Evolutionary conservation across 2,113 vertebrate genomes (phyloP).

Genomic region (Lycocorax pyrrhopterus): DNA sequence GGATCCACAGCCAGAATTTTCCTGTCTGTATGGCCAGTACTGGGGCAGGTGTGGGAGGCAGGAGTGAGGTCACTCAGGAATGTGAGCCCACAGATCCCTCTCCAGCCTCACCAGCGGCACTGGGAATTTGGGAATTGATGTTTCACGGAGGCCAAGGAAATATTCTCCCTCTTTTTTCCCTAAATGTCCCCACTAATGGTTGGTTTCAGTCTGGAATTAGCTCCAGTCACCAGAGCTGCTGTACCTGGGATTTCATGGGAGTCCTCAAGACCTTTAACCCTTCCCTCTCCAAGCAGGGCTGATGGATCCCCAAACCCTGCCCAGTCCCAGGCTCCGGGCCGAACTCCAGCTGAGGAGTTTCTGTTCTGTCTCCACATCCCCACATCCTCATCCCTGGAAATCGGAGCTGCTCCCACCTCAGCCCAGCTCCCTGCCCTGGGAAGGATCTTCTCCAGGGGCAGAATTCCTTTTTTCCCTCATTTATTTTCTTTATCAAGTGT

Average conservation of each 20-base stretch:
- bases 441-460: neutral
- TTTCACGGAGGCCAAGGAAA: neutral
- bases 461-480: neutral
- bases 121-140: fast-evolving
- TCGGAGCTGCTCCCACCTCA: neutral
- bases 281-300: neutral
- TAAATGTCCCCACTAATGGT: neutral
- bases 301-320: neutral
- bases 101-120: fast-evolving
- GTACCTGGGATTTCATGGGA: neutral
- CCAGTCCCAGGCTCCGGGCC: neutral
- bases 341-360: neutral
- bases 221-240: neutral
- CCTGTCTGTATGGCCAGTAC: fast-evolving
- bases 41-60: neutral
- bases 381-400: neutral
- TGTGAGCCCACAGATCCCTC: neutral
- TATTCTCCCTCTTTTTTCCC: neutral
- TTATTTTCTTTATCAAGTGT: neutral
- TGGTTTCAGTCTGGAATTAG: neutral
- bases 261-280: neutral
- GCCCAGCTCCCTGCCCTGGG: neutral
- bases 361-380: neutral
- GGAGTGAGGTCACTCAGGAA: neutral
- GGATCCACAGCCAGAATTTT: neutral